These are phyloP conservation scores for Hirundo rustica DNA, from an alignment of 2,797 vertebrate species.

Conservation along the genomic window DNA sequence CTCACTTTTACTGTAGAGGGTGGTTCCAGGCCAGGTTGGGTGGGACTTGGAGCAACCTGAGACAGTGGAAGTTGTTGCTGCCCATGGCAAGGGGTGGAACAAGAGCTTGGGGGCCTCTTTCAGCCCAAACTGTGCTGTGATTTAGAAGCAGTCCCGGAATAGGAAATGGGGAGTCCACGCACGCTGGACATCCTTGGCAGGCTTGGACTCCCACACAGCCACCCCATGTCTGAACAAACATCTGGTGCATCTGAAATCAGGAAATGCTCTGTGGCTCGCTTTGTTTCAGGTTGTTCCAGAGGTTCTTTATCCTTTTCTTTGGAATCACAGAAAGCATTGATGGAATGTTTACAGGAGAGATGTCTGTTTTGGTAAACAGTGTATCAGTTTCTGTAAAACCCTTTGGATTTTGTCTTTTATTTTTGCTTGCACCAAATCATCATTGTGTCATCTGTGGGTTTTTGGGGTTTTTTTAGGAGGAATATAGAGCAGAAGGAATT, in stretches of 20 bases:
- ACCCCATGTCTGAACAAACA: rapidly evolving
- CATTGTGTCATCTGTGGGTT: not conserved
- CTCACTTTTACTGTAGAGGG: not conserved
- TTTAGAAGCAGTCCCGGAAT: not conserved
- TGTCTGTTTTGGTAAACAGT: not conserved
- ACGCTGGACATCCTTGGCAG: rapidly evolving
- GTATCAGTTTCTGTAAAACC: not conserved
- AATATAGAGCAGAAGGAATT: constrained; percentile 93
- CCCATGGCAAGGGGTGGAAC: not conserved
- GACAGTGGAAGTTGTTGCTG: rapidly evolving
- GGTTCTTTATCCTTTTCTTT: not conserved
- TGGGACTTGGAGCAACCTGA: rapidly evolving
- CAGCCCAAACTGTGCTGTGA: not conserved
- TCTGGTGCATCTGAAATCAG: not conserved
- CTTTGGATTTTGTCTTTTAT: not conserved
- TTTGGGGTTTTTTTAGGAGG: constrained; percentile 80
- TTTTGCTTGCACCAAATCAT: not conserved
- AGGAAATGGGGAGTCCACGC: not conserved
- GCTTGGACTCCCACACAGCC: not conserved
- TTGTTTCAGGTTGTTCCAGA: not conserved
- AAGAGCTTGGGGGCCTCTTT: not conserved
- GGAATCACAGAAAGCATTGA: not conserved
- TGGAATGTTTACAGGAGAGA: not conserved
- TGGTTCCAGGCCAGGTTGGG: rapidly evolving
- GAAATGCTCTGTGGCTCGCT: not conserved